Percentiles rank a stretch among this genome's conserved stretches.
These are phyloP conservation scores for Lepilemur septentrionalis DNA, from an alignment of 2,797 vertebrate genomes.

Conservation along the genomic window DNA sequence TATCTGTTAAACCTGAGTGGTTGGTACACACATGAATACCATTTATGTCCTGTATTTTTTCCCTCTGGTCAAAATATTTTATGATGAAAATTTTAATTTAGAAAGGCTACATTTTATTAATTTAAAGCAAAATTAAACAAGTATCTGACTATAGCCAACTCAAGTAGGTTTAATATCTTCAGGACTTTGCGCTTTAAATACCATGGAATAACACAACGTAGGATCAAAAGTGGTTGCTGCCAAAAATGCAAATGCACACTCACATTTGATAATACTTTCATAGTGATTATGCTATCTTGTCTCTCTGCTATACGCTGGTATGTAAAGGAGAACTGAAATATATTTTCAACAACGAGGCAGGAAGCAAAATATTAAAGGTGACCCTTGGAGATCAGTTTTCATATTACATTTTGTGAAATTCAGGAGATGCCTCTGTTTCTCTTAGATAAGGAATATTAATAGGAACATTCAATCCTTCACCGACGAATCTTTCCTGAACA, in stretches of 20 bases:
- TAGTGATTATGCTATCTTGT: neutral
- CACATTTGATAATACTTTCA: neutral
- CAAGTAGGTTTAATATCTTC: neutral
- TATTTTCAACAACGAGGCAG: neutral
- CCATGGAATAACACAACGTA: neutral
- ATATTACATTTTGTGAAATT: neutral
- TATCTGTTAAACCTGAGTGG: neutral
- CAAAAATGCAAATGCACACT: neutral
- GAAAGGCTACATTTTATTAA: neutral
- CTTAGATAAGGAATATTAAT: conserved; percentile 50
- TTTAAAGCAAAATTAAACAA: neutral
- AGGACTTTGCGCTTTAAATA: neutral
- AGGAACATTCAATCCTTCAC: neutral
- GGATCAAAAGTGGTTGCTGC: neutral
- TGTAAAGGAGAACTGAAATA: neutral
- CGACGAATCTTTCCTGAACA: conserved; percentile 25
- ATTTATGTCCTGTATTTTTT: neutral
- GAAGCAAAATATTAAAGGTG: neutral
- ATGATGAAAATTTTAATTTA: neutral
- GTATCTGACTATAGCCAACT: neutral
- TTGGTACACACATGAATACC: neutral
- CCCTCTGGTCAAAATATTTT: neutral
- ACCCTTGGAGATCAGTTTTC: conserved; percentile 26
- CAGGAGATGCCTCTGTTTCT: conserved; percentile 15
- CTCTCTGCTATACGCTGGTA: neutral